Conservation (phyloP, 2,113 vertebrate genomes). For the Poecile atricapillus region DNA sequence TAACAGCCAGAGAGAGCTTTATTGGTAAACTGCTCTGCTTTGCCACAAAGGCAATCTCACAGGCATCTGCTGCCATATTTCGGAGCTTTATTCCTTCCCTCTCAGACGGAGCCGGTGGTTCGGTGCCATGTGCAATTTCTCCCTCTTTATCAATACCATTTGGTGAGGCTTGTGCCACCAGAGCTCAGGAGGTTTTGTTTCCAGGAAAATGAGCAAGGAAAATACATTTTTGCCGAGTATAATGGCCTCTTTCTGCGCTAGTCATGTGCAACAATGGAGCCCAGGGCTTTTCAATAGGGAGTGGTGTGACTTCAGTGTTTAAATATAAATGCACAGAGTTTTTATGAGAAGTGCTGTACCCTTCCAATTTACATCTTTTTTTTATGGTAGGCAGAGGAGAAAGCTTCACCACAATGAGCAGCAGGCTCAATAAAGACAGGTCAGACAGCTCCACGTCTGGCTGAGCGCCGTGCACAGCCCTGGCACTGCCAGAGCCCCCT, state of each 20-base stretch:
- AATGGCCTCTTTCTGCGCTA: conserved; percentile 51
- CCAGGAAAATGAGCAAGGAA: conserved; percentile 56
- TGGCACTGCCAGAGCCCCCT: rapidly evolving
- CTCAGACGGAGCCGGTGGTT: background rate
- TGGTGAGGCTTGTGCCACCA: background rate
- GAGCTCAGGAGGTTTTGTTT: conserved; percentile 42
- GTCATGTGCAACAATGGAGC: conserved; percentile 48
- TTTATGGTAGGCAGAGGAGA: conserved; percentile 15
- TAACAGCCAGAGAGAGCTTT: conserved; percentile 67
- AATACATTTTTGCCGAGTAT: conserved; percentile 50
- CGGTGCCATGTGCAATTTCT: background rate
- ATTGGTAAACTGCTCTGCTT: conserved; percentile 63
- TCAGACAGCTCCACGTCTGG: background rate
- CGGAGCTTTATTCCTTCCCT: conserved; percentile 23
- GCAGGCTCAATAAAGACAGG: background rate
- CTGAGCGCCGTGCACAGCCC: rapidly evolving
- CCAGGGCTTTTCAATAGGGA: conserved; percentile 16
- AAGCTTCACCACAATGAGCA: background rate
- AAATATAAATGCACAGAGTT: conserved; percentile 53
- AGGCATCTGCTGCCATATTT: conserved; percentile 70
- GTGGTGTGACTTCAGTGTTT: conserved; percentile 40
- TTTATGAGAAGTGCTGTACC: conserved; percentile 21
- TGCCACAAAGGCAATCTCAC: conserved; percentile 37
- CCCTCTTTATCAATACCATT: background rate
- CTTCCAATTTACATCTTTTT: conserved; percentile 41